A percentile compares a stretch with the other conserved stretches of the same genome.
phyloP scores from a whole-genome alignment of 1,140 invertebrate genomes.

The Sminthurides bifidus region DNA sequence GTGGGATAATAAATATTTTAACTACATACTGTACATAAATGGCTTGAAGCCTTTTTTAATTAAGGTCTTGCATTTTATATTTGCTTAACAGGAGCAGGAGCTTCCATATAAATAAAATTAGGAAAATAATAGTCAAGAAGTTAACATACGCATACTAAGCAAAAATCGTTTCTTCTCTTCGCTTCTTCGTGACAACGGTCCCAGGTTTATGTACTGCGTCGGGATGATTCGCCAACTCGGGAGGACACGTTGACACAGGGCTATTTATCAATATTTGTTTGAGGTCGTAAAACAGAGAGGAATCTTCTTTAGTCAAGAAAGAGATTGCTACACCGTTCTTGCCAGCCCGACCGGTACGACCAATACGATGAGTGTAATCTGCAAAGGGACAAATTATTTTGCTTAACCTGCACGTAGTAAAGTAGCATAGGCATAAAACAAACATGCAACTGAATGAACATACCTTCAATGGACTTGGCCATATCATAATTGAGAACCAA shows the following conservation, averaged over 20 bases:
- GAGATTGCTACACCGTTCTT: conserved; percentile 92
- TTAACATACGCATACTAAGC: conserved; percentile 43
- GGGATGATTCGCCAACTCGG: conserved; percentile 93
- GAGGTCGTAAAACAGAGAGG: conserved; percentile 88
- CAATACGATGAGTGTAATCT: conserved; percentile 99
- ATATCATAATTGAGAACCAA: conserved; percentile 99
- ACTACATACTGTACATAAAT: too few species aligned
- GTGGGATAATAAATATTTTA: too few species aligned
- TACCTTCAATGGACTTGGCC: conserved; percentile 94
- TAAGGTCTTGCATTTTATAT: too few species aligned
- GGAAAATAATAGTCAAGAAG: too few species aligned
- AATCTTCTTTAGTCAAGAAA: conserved; percentile 95
- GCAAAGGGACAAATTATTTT: conserved; percentile 29
- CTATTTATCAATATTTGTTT: conserved; percentile 82
- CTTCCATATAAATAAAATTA: too few species aligned
- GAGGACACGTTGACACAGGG: conserved; percentile 89
- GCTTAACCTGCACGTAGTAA: not conserved
- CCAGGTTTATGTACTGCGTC: conserved; percentile 97
- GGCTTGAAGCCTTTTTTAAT: too few species aligned
- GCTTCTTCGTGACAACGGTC: conserved; percentile 82
- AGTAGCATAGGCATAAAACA: not conserved
- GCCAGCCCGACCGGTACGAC: conserved; percentile 95
- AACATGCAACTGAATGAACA: conserved; percentile 15
- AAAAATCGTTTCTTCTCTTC: conserved; percentile 90
- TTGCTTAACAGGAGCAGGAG: too few species aligned